phyloP scores from a whole-genome alignment of 2,888 invertebrate species.

The Ichneumoninae sp. region DNA sequence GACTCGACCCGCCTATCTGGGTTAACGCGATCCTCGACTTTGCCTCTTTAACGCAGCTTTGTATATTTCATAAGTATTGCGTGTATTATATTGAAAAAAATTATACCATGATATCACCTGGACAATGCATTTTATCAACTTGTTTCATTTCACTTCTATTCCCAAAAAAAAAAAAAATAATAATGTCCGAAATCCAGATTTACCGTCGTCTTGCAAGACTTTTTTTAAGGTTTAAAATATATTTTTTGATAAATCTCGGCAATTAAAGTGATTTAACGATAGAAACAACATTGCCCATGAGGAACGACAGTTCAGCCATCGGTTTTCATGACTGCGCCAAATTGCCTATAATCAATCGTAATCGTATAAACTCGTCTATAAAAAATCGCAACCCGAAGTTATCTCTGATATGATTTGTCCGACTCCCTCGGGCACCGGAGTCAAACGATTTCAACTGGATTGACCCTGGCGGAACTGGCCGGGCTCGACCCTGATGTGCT shows the following conservation, averaged over 20 bases:
- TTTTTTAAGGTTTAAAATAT: background rate
- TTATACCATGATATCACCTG: background rate
- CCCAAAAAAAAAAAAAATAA: background rate
- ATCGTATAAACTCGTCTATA: conserved; percentile 11
- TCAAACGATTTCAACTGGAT: conserved; percentile 74
- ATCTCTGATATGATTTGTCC: conserved; percentile 40
- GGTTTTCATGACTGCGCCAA: background rate
- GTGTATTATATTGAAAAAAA: conserved; percentile 9
- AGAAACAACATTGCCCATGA: background rate
- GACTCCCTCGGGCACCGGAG: conserved; percentile 59
- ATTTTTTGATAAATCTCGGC: no score
- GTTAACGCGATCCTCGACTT: conserved; percentile 71
- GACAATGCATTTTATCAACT: background rate
- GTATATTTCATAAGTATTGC: conserved; percentile 3
- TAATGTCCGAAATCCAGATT: background rate
- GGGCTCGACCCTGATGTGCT: conserved; percentile 68
- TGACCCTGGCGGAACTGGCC: conserved; percentile 72
- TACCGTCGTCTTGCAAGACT: background rate
- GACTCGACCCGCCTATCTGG: conserved; percentile 61
- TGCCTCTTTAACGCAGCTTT: conserved; percentile 10
- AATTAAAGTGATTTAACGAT: background rate
- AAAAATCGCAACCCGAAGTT: conserved; percentile 45
- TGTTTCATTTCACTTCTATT: background rate
- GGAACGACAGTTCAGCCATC: background rate
- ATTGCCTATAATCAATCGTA: conserved; percentile 33